Base-by-base conservation (phyloP, 2,113 vertebrate genomes). In the Hypocryptadius cinnamomeus region DNA sequence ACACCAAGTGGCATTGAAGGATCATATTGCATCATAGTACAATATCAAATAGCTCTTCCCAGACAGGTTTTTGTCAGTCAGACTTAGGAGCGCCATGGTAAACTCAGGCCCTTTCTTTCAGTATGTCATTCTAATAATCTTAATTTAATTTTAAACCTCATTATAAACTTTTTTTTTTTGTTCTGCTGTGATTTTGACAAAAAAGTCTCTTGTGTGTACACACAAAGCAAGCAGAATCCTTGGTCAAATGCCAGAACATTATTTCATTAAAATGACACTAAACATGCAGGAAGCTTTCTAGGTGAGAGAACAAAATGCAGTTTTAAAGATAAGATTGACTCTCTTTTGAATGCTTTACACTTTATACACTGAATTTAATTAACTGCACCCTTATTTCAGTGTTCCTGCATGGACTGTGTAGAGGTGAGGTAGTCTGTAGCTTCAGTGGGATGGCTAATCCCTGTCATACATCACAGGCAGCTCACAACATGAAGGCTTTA, bases 141-240 rank as follows among this genome's bases (percentile, higher is more conserved):
- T n/a, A 60, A 70, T 57, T 76, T 39, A 16, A 76, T 42, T 88
- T 35, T 51, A 19, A 59, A 81, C 9, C 39, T 66, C 1, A 0
- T 28, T 48, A 22, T 17, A 9, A 79, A n/a, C 27, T 4, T 13
- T 17, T 8, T 18, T 15, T 8, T 50, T 47, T 42, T 42, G 25
- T 45, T 90, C 35, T 60, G 28, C 18, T 57, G 50, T 53, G 69
- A 76, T 71, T 81, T 70, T 68, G 39, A 39, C 22, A 63, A 73
- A 35, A 21, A 28, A 44, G 22, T 23, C 40, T 80, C 19, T 39
- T 11, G 0, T 2, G 2, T 2, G 2, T n/a, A 4, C 13, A 45
- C 13, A 9, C 4, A 56, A 24, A 87, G 37, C 53, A 51, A 60
- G 17, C 31, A 63, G 65, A 84, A 44, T 42, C 56, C 42, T 66